These are phyloP conservation scores for Drosophila nannoptera DNA, from an alignment of 1,140 invertebrate genomes.

Conservation along the genomic window DNA sequence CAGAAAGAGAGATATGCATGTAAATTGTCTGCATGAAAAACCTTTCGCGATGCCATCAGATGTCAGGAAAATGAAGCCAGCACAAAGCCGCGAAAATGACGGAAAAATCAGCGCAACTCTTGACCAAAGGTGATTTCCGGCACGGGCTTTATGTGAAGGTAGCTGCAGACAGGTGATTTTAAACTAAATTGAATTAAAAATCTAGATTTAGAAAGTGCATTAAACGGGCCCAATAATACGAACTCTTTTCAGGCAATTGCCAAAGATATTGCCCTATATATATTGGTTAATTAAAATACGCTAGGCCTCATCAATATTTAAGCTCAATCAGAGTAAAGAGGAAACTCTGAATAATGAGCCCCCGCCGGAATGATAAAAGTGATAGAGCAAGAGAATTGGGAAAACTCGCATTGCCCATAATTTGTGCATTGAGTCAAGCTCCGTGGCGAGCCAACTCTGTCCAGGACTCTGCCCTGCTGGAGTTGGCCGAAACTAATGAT, in stretches of 20 bases:
- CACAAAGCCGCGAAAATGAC: neutral
- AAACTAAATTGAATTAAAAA: neutral
- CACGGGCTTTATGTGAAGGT: neutral
- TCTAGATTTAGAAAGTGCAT: neutral
- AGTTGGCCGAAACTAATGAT: slow-evolving; percentile 53
- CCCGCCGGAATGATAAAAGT: neutral
- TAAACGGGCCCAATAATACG: too few relatives aligned
- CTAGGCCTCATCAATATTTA: neutral
- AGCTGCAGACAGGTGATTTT: neutral
- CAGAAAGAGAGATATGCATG: neutral
- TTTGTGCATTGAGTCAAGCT: slow-evolving; percentile 1
- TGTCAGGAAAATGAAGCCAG: neutral
- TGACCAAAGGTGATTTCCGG: neutral
- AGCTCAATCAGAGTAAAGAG: neutral
- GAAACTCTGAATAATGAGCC: neutral
- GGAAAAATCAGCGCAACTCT: neutral
- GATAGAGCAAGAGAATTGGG: neutral
- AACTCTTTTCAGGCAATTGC: too few relatives aligned
- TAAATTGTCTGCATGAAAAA: neutral
- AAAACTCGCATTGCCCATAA: slow-evolving; percentile 8
- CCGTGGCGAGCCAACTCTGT: slow-evolving; percentile 2
- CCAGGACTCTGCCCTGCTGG: neutral
- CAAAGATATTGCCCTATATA: too few relatives aligned
- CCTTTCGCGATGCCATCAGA: slow-evolving; percentile 14
- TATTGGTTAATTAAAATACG: too few relatives aligned